phyloP scores from a whole-genome alignment of 1,140 invertebrate species.

The Ceratina calcarata region DNA sequence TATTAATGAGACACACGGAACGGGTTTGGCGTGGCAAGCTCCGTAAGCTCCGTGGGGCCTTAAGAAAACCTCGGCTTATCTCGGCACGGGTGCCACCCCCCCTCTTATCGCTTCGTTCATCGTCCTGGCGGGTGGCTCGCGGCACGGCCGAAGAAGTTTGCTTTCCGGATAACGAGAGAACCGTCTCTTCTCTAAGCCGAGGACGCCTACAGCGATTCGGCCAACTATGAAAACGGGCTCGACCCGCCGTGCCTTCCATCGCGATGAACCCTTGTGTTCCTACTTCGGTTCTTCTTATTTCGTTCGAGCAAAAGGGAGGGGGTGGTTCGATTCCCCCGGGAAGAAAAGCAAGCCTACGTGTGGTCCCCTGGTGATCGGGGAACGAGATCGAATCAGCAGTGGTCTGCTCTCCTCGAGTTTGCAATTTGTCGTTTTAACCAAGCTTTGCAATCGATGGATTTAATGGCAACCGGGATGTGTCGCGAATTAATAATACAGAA shows the following conservation, averaged over 20 bases:
- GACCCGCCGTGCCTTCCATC: slow-evolving; percentile 8
- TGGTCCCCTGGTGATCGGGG: neutral
- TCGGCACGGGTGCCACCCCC: slow-evolving; percentile 46
- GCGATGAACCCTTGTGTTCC: neutral
- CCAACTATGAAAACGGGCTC: slow-evolving; percentile 53
- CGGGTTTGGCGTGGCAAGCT: neutral
- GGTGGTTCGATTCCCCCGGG: slow-evolving; percentile 12
- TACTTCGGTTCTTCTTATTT: neutral
- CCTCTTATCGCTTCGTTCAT: slow-evolving; percentile 61
- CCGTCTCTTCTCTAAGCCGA: slow-evolving; percentile 35
- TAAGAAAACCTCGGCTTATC: slow-evolving; percentile 49
- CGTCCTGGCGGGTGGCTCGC: slow-evolving; percentile 47
- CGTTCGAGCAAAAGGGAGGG: neutral
- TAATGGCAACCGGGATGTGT: too few species aligned
- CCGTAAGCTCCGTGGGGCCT: slow-evolving; percentile 40
- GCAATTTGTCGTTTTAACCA: neutral
- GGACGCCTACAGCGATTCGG: slow-evolving; percentile 45
- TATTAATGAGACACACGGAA: slow-evolving; percentile 52
- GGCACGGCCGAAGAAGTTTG: slow-evolving; percentile 55
- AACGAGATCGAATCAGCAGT: neutral
- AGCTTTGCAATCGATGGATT: neutral
- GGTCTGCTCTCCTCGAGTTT: neutral
- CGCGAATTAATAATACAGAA: neutral
- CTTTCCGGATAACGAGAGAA: slow-evolving; percentile 62
- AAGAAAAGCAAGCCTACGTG: neutral